phyloP scores from a whole-genome alignment of 2,797 vertebrate species.

The Kryptolebias ocellatus region DNA sequence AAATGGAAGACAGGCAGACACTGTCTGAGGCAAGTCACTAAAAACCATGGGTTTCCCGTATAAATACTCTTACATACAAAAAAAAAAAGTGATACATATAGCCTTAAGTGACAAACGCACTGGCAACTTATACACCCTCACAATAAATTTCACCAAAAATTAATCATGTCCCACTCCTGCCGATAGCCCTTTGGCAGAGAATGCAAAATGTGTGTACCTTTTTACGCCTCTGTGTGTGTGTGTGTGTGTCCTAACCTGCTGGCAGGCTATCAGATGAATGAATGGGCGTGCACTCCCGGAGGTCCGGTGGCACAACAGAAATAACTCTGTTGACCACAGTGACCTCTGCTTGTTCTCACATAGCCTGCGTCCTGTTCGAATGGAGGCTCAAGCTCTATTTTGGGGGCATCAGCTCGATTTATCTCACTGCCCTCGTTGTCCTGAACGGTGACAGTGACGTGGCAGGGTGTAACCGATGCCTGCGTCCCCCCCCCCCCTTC shows the following conservation, averaged over 20 bases:
- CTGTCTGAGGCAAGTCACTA: slow-evolving; percentile 60
- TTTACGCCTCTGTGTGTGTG: slow-evolving; percentile 20
- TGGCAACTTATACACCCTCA: slow-evolving; percentile 18
- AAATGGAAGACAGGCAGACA: slow-evolving; percentile 47
- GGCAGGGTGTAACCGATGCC: slow-evolving; percentile 68
- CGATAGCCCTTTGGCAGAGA: slow-evolving; percentile 39
- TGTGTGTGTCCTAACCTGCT: slow-evolving; percentile 53
- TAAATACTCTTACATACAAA: slow-evolving; percentile 29
- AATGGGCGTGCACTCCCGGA: slow-evolving; percentile 72
- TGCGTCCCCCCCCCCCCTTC: slow-evolving; percentile 30
- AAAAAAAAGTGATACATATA: slow-evolving; percentile 46
- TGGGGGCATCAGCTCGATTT: slow-evolving; percentile 70
- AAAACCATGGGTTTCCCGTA: slow-evolving; percentile 60
- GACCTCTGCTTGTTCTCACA: slow-evolving; percentile 78
- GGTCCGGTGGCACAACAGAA: slow-evolving; percentile 75
- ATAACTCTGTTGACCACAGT: slow-evolving; percentile 77
- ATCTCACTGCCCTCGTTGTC: slow-evolving; percentile 76
- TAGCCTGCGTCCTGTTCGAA: slow-evolving; percentile 71
- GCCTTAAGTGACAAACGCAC: slow-evolving; percentile 33
- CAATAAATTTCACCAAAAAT: slow-evolving; percentile 35
- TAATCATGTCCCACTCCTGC: slow-evolving; percentile 38
- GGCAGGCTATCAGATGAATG: slow-evolving; percentile 69
- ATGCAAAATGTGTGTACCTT: slow-evolving; percentile 33
- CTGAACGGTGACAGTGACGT: slow-evolving; percentile 68
- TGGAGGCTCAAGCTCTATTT: slow-evolving; percentile 73